phyloP scores from a whole-genome alignment of 2,113 vertebrate genomes.

The Marmota flaviventris region DNA sequence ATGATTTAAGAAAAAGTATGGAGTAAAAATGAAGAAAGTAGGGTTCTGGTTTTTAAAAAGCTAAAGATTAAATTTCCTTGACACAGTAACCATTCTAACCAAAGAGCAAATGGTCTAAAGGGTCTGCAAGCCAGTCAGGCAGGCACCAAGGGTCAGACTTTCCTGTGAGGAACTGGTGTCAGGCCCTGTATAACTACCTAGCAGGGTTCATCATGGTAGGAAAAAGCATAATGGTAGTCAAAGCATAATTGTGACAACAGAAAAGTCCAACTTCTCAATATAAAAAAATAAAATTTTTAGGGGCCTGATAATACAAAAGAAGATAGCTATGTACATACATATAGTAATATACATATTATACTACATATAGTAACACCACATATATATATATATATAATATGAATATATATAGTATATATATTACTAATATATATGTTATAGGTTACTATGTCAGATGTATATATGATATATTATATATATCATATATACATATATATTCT shows the following conservation, averaged over 20 bases:
- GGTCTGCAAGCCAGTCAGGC: background rate
- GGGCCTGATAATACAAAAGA: background rate
- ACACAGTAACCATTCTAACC: slow-evolving; percentile 43
- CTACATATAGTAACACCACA: too few relatives aligned
- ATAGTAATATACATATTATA: too few relatives aligned
- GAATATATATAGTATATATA: too few relatives aligned
- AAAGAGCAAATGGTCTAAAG: background rate
- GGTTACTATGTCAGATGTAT: too few relatives aligned
- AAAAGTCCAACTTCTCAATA: background rate
- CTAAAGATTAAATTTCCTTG: slow-evolving; percentile 52
- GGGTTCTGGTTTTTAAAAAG: slow-evolving; percentile 50
- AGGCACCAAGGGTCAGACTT: background rate
- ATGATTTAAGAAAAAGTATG: background rate
- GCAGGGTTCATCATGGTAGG: background rate
- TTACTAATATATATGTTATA: too few relatives aligned
- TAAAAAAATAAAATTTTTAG: background rate
- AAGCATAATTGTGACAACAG: background rate
- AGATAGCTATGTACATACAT: background rate
- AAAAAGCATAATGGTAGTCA: background rate
- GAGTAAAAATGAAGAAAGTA: background rate
- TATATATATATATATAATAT: too few relatives aligned
- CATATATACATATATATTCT: too few relatives aligned
- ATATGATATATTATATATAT: too few relatives aligned
- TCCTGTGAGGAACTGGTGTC: background rate
- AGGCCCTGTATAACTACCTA: too few relatives aligned